Base-by-base conservation (phyloP, 2,797 vertebrate genomes). In the Myotis pilosus region DNA sequence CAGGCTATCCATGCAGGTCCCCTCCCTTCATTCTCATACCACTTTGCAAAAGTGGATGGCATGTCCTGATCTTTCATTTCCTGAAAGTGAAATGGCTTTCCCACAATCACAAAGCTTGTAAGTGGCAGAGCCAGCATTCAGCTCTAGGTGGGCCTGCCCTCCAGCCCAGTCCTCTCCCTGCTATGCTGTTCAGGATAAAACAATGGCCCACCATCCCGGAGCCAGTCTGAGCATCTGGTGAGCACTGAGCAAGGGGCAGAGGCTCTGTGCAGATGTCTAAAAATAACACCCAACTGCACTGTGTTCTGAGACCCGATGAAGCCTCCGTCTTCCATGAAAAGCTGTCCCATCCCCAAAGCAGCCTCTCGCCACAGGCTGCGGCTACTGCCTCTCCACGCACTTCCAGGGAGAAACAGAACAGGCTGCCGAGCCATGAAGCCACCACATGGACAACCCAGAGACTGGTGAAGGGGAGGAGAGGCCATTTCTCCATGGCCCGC, bases 371-470 rank as follows among this genome's bases (percentile, higher is more conserved):
- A 72, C 1, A 2, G 81, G 30, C 57, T 28, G 41, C 9, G 74
- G 82, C 49, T 69, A 55, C 49, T 15, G 33, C 66, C 47, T 79
- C 33, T 41, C 55, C 78, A 51, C 1, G 7, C 41, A n/a, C 44
- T 79, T 82, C n/a, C 41, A 72, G 78, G 55, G 41, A 93, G 78
- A 64, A 82, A 60, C 2, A 11, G 62, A 93, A 84, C 89, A 91
- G 89, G 91, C 33, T 89, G 92, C 10, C 0, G 15, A 89, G 66
- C 91, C 85, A 93, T 86, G 71, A 68, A 79, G 87, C 23, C 68
- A 36, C 71, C 92, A 44, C 66, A 69, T 9, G 53, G 60, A 62
- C 68, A 81, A 60, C 62, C 33, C 51, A 4, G 47, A 60, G 78
- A n/a, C 1, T 19, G 36, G 33, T 23, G 30, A 17, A 16, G 28